phyloP scores from a whole-genome alignment of 2,888 invertebrate genomes.

The Monopis laevigella region DNA sequence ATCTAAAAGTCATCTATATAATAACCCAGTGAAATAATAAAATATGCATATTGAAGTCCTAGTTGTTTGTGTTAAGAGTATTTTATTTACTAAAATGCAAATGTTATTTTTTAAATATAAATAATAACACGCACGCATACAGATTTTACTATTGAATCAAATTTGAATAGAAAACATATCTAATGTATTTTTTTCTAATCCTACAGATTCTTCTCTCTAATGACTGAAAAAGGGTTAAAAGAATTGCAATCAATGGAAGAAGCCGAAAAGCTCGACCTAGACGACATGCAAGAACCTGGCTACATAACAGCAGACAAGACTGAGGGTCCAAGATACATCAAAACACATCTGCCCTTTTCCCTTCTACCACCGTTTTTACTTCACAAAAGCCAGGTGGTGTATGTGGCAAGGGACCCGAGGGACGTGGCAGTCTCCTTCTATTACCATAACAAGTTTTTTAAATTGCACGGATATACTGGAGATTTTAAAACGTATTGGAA shows the following conservation, averaged over 20 bases:
- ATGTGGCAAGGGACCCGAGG: constrained; percentile 79
- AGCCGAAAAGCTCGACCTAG: background rate
- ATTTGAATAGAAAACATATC: too few relatives aligned
- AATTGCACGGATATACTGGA: constrained; percentile 66
- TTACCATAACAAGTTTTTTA: constrained; percentile 69
- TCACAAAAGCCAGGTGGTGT: constrained; percentile 51
- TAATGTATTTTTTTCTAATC: too few relatives aligned
- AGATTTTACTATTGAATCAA: too few relatives aligned
- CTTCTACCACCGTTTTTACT: constrained; percentile 16
- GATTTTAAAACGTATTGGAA: constrained; percentile 68
- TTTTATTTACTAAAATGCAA: too few relatives aligned
- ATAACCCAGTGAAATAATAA: too few relatives aligned
- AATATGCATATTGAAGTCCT: too few relatives aligned
- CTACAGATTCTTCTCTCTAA: constrained; percentile 1
- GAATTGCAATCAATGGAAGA: background rate
- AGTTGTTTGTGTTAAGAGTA: too few relatives aligned
- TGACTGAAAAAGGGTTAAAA: constrained; percentile 1
- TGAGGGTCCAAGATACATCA: constrained; percentile 13
- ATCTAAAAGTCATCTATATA: too few relatives aligned
- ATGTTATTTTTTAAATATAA: too few relatives aligned
- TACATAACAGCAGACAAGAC: background rate
- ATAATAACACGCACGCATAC: too few relatives aligned
- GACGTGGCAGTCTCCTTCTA: constrained; percentile 79
- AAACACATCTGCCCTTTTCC: constrained; percentile 14
- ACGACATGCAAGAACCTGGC: background rate